phyloP scores from a whole-genome alignment of 2,888 invertebrate species.

The Physocephala rufipes region DNA sequence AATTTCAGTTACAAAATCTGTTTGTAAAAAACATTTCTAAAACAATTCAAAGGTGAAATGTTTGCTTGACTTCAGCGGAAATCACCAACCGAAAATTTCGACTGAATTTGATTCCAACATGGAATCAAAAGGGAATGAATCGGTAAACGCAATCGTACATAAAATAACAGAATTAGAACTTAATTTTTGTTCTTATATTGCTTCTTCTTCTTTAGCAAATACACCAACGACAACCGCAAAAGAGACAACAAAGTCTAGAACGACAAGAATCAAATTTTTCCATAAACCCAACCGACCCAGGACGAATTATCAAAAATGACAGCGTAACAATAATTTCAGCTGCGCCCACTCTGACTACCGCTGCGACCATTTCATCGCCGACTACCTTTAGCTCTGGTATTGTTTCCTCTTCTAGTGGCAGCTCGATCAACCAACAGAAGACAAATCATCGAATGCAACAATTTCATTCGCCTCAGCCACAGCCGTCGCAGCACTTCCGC shows the following conservation, averaged over 20 bases:
- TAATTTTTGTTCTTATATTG: too few species aligned
- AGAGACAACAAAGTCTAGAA: slow-evolving; percentile 24
- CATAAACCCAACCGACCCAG: slow-evolving; percentile 18
- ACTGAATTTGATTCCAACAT: too few species aligned
- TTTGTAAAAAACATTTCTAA: too few species aligned
- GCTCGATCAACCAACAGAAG: slow-evolving; percentile 50
- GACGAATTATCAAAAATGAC: slow-evolving; percentile 17
- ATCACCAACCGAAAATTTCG: too few species aligned
- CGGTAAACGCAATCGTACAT: not conserved
- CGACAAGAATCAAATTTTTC: slow-evolving; percentile 25
- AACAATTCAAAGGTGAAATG: too few species aligned
- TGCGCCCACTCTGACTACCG: slow-evolving; percentile 51
- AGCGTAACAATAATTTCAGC: slow-evolving; percentile 42
- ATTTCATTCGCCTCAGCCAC: slow-evolving; percentile 37
- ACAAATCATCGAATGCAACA: slow-evolving; percentile 38
- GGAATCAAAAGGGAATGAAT: too few species aligned
- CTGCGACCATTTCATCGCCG: slow-evolving; percentile 54
- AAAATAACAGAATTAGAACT: slow-evolving; percentile 39
- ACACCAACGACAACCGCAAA: slow-evolving; percentile 39
- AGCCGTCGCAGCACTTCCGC: slow-evolving; percentile 38
- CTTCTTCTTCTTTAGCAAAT: slow-evolving; percentile 28
- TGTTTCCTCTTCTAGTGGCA: slow-evolving; percentile 56
- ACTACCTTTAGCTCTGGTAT: slow-evolving; percentile 54
- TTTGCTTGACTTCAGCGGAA: too few species aligned
- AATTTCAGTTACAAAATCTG: not conserved